Conservation (phyloP, 1,140 invertebrate genomes). For the Eciton burchellii region DNA sequence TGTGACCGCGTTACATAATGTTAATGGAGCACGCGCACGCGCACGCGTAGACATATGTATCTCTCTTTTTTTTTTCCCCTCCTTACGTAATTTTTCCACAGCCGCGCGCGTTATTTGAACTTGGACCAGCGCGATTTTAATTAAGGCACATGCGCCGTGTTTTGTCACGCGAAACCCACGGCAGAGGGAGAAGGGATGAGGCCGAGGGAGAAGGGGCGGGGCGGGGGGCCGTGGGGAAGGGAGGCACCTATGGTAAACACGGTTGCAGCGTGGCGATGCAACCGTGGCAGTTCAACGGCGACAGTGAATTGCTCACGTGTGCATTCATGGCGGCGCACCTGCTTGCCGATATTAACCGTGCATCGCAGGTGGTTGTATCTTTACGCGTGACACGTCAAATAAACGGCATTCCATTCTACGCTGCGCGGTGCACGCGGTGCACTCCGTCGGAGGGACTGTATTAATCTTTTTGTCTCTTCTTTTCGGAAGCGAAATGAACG, state of each 20-base stretch:
- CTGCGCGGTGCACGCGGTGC: neutral
- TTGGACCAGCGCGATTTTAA: neutral
- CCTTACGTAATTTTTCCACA: too few relatives aligned
- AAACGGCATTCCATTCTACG: conserved; percentile 54
- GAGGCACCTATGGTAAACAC: conserved; percentile 8
- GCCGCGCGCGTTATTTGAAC: too few relatives aligned
- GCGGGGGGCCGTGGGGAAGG: too few relatives aligned
- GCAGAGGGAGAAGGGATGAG: too few relatives aligned
- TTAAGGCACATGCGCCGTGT: neutral
- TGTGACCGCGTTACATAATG: neutral
- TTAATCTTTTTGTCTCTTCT: neutral
- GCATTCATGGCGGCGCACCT: conserved; percentile 54
- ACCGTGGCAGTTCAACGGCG: conserved; percentile 3
- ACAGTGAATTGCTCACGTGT: conserved; percentile 21
- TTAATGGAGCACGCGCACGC: too few relatives aligned
- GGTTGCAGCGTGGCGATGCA: neutral
- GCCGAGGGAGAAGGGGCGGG: too few relatives aligned
- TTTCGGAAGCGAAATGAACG: neutral
- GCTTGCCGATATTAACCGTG: conserved; percentile 60
- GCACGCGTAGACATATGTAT: too few relatives aligned
- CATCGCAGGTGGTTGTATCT: conserved; percentile 59
- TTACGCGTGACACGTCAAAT: conserved; percentile 52
- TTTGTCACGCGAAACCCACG: conserved; percentile 18
- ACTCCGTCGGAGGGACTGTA: neutral
- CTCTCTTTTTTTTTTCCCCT: too few relatives aligned